A percentile compares a stretch with the other conserved stretches of the same genome.
Evolutionary conservation across 2,113 vertebrate species (phyloP).

Genomic region (Phaetusa simplex): DNA sequence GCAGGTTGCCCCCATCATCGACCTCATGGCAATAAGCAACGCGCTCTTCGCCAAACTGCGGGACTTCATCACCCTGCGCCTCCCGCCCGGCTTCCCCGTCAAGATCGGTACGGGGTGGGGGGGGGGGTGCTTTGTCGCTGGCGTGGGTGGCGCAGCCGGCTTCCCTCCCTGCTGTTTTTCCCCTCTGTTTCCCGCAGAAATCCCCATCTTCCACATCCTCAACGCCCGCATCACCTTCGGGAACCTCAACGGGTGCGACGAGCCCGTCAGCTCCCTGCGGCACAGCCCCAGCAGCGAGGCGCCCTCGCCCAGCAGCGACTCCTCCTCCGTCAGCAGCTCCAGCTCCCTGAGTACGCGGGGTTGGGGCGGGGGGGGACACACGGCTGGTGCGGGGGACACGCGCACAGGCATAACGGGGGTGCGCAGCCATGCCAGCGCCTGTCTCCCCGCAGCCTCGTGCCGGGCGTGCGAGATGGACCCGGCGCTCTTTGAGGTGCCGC

Average conservation of each 20-base stretch:
- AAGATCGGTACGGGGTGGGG: conserved; percentile 85
- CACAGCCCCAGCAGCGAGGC: conserved; percentile 85
- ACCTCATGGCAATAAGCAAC: conserved; percentile 98
- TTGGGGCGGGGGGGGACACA: neutral
- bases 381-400: accelerated
- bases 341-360: conserved; percentile 86
- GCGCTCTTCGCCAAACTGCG: conserved; percentile 94
- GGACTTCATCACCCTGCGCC: conserved; percentile 94
- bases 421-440: neutral
- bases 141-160: neutral
- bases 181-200: conserved; percentile 77
- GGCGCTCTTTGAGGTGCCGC: conserved; percentile 88
- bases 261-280: conserved; percentile 81
- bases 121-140: neutral
- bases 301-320: conserved; percentile 91
- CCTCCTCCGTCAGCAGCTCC: conserved; percentile 95
- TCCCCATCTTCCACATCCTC: conserved; percentile 97
- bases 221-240: conserved; percentile 97
- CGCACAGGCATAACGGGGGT: neutral
- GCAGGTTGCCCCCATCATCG: conserved; percentile 96
- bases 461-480: conserved; percentile 90
- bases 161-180: neutral
- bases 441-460: conserved; percentile 80
- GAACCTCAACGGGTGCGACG: conserved; percentile 95
- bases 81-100: conserved; percentile 93